Conservation (phyloP, 2,888 invertebrate species). For the Dorcus hopei region DNA sequence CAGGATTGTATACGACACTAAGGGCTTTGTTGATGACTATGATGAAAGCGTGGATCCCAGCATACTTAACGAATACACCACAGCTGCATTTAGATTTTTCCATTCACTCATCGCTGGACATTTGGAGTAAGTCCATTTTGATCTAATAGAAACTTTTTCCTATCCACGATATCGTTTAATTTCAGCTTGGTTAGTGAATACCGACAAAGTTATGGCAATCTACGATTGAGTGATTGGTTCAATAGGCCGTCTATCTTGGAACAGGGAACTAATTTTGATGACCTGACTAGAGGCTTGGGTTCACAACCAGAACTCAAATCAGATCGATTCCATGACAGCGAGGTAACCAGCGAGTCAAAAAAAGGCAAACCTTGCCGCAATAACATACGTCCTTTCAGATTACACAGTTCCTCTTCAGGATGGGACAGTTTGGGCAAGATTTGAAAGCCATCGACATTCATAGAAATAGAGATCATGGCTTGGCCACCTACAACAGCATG, state of each 20-base stretch:
- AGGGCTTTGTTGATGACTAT: conserved; percentile 65
- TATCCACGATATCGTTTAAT: conserved; percentile 17
- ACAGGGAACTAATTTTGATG: conserved; percentile 64
- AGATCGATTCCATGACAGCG: conserved; percentile 74
- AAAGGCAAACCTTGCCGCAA: not conserved
- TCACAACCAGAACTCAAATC: conserved; percentile 74
- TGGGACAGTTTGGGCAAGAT: conserved; percentile 73
- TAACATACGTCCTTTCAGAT: conserved; percentile 50
- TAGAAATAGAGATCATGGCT: conserved; percentile 81
- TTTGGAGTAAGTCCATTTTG: conserved; percentile 58
- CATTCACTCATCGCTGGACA: conserved; percentile 68
- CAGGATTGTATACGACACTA: conserved; percentile 60
- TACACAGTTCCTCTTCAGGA: conserved; percentile 65
- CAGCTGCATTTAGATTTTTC: conserved; percentile 71
- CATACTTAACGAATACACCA: conserved; percentile 67
- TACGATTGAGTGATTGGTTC: conserved; percentile 71
- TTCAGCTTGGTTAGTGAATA: conserved; percentile 59
- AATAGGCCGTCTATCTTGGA: conserved; percentile 66
- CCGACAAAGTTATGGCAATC: conserved; percentile 53
- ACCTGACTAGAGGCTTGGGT: conserved; percentile 70
- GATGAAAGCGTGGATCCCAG: conserved; percentile 62
- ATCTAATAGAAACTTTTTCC: not conserved
- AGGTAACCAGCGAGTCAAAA: conserved; percentile 52
- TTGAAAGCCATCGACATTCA: conserved; percentile 81
- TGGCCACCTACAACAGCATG: conserved; percentile 75